Conservation (phyloP, 2,888 invertebrate genomes). For the Ligdia adustata region DNA sequence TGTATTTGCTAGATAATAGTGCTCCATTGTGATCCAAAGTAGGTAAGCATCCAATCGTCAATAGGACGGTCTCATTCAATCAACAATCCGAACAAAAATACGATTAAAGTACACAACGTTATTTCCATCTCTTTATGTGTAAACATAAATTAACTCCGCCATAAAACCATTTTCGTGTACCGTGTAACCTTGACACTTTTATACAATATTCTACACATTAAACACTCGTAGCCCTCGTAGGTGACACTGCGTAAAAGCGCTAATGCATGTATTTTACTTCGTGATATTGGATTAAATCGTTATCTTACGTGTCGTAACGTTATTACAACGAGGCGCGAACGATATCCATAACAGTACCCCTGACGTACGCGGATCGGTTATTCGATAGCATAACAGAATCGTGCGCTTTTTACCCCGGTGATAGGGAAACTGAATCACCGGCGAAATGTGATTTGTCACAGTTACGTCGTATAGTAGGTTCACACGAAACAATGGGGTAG, state of each 20-base stretch:
- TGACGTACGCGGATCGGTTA: constrained; percentile 54
- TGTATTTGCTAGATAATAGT: constrained; percentile 5
- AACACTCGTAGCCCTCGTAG: constrained; percentile 44
- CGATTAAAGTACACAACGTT: constrained; percentile 9
- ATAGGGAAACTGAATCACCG: constrained; percentile 41
- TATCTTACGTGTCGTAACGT: constrained; percentile 71
- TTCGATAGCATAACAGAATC: constrained; percentile 63
- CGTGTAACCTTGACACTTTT: constrained; percentile 56
- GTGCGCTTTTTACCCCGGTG: constrained; percentile 36
- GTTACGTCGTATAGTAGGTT: constrained; percentile 45
- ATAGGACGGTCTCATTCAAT: constrained; percentile 16
- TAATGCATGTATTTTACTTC: constrained; percentile 75
- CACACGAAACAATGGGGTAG: constrained; percentile 65
- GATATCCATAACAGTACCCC: constrained; percentile 45
- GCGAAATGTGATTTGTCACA: constrained; percentile 44
- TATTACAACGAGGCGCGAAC: constrained; percentile 60
- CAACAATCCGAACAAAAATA: constrained; percentile 13
- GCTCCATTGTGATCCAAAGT: constrained; percentile 3
- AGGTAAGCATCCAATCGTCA: constrained; percentile 1
- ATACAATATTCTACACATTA: constrained; percentile 54
- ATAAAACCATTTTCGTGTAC: constrained; percentile 49
- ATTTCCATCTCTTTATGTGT: constrained; percentile 18
- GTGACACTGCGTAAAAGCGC: constrained; percentile 57
- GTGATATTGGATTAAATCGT: constrained; percentile 77
- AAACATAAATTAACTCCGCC: constrained; percentile 31